These are phyloP conservation scores for Lanius collurio DNA, from an alignment of 2,113 vertebrate species.

Conservation along the genomic window DNA sequence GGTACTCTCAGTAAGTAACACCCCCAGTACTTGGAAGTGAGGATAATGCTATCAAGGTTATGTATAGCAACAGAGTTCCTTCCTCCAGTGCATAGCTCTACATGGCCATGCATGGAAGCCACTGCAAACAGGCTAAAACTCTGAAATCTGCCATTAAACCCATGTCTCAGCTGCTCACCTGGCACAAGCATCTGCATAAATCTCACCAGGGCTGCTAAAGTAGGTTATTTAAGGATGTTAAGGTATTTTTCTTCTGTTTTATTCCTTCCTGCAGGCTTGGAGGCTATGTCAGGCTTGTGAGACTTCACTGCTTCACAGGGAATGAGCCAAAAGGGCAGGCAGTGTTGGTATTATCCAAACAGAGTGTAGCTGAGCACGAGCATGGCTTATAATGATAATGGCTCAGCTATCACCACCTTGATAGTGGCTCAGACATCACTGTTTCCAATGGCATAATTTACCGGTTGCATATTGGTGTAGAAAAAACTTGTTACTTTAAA, in stretches of 20 bases:
- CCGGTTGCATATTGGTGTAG: fast-evolving
- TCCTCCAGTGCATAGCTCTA: not conserved
- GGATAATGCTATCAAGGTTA: not conserved
- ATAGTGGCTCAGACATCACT: not conserved
- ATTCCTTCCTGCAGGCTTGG: not conserved
- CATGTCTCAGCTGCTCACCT: not conserved
- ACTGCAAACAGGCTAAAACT: not conserved
- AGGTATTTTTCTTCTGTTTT: fast-evolving
- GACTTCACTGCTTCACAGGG: not conserved
- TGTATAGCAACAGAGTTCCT: fast-evolving
- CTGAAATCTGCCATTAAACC: not conserved
- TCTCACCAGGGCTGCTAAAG: not conserved
- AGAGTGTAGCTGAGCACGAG: not conserved
- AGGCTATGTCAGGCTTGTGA: not conserved
- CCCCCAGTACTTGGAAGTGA: not conserved
- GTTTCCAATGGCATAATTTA: not conserved
- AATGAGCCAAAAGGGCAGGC: not conserved
- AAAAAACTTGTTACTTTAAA: not conserved
- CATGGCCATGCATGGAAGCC: fast-evolving
- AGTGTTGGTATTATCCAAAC: fast-evolving
- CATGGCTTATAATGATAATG: not conserved
- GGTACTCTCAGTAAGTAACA: not conserved
- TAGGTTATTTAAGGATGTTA: not conserved
- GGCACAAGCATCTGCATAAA: not conserved
- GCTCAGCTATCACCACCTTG: not conserved